These are phyloP conservation scores for Semaprochilodus insignis DNA, from an alignment of 2,797 vertebrate genomes.

Conservation along the genomic window DNA sequence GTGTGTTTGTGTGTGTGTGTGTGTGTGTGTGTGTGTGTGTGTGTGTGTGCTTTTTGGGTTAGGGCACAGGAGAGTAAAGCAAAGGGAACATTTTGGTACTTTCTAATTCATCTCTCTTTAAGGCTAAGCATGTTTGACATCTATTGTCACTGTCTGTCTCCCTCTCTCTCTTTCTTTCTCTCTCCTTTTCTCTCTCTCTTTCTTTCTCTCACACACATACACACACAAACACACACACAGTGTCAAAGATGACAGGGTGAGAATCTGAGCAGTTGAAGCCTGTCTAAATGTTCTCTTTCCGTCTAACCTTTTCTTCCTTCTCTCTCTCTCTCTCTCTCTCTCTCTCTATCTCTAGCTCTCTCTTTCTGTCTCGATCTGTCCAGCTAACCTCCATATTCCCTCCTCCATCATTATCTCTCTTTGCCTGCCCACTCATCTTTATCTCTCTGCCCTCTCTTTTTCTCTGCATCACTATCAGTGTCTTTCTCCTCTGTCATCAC, in stretches of 20 bases:
- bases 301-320: neutral
- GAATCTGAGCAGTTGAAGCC: slow-evolving; percentile 16
- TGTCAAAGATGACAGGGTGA: neutral
- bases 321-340: neutral
- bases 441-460: neutral
- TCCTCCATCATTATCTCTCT: slow-evolving; percentile 27
- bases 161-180: neutral
- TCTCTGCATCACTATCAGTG: slow-evolving; percentile 2
- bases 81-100: slow-evolving; percentile 25
- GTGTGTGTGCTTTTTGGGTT: slow-evolving; percentile 14
- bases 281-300: slow-evolving; percentile 21
- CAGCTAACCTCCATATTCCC: neutral
- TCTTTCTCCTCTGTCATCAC: slow-evolving; percentile 34
- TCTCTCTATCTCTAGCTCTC: neutral
- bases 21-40: slow-evolving; percentile 27
- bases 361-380: neutral
- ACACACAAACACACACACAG: neutral
- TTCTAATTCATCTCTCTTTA: neutral
- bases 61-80: slow-evolving; percentile 8
- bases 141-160: slow-evolving; percentile 10
- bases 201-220: too few species aligned
- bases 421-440: neutral
- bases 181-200: neutral
- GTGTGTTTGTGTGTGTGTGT: slow-evolving; percentile 22
- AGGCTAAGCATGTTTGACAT: slow-evolving; percentile 19